Evolutionary conservation across 1,140 invertebrate species (phyloP), one percentile per base, ranked within the genome.

Genomic region (Hycleus cichorii): DNA sequence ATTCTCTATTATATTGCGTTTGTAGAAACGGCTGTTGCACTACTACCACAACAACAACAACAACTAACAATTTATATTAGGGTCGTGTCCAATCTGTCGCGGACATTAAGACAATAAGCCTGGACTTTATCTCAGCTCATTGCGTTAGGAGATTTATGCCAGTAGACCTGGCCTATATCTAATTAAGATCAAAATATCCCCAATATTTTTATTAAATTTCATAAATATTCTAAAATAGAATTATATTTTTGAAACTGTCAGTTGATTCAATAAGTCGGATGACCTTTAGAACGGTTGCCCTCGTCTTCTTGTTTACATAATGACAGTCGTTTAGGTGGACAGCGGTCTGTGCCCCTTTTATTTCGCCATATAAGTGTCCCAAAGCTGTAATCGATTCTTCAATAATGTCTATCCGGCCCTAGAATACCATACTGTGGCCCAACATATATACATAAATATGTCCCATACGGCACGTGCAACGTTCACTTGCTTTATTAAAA

Each of bases 301-400:
- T 50, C 61, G 49, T 69, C 62, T 65, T 58, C 66, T 69, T 69
- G 66, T 70, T 70, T 70, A 70, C 68, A 70, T 70, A 70, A 70
- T 70, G 68, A 68, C 67, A 49, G 58, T 65, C 65, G 66, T 68
- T 68, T 67, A 61, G 64, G 45, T 48, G 60, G 67, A 57, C 66
- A 59, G 59, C 58, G 63, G 64, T 52, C 57, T 60, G 55, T 57
- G 60, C 55, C 62, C 58, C 59, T 63, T 69, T 65, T 65, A 67
- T 66, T 66, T 60, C 63, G 60, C 60, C 60, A 56, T 58, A 59
- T 58, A 59, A 58, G 47, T 59, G 61, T 64, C 49, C 58, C 52
- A 51, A 49, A 56, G 62, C 58, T 58, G 60, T 60, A 62, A 61
- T 59, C 62, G 57, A 62, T 64, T 64, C 59, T 62, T 64, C 60